Evolutionary conservation across 2,797 vertebrate species (phyloP).

Genomic region (Anas georgica): DNA sequence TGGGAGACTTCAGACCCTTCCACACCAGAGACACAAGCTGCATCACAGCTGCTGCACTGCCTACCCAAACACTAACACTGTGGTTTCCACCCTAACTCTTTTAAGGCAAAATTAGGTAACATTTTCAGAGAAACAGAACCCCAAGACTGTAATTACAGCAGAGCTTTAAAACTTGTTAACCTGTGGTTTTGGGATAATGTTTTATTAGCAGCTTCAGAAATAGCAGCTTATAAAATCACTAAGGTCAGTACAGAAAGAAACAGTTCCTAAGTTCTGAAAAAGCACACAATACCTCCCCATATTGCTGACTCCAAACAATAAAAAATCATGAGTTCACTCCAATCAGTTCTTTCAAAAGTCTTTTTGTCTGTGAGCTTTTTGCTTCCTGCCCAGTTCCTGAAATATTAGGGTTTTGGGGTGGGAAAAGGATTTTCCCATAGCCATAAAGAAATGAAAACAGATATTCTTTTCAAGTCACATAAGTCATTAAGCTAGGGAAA

Average conservation of each 20-base stretch:
- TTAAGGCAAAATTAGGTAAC: neutral
- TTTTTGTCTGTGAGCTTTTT: constrained; percentile 43
- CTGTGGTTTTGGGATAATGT: neutral
- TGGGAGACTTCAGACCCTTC: neutral
- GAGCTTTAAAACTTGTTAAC: neutral
- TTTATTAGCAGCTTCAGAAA: neutral
- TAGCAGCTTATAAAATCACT: neutral
- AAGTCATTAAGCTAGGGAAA: neutral
- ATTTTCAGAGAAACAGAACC: neutral
- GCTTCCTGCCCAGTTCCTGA: neutral
- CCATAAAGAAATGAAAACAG: constrained; percentile 14
- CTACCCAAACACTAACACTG: neutral
- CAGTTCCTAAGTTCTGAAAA: neutral
- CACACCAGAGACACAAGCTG: neutral
- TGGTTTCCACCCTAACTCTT: neutral
- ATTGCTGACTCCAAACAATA: constrained; percentile 24
- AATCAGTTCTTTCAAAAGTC: constrained; percentile 25
- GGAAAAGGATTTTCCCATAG: constrained; percentile 41
- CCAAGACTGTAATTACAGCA: neutral
- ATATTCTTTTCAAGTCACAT: constrained; percentile 14
- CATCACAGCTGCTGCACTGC: neutral
- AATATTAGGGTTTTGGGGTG: neutral
- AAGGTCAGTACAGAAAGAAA: constrained; percentile 1
- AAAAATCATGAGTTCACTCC: constrained; percentile 24
- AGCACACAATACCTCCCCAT: neutral